A percentile compares a stretch with the other conserved stretches of the same genome.
Conservation (phyloP, 2,113 vertebrate species). For the Thinocorus orbignyianus region DNA sequence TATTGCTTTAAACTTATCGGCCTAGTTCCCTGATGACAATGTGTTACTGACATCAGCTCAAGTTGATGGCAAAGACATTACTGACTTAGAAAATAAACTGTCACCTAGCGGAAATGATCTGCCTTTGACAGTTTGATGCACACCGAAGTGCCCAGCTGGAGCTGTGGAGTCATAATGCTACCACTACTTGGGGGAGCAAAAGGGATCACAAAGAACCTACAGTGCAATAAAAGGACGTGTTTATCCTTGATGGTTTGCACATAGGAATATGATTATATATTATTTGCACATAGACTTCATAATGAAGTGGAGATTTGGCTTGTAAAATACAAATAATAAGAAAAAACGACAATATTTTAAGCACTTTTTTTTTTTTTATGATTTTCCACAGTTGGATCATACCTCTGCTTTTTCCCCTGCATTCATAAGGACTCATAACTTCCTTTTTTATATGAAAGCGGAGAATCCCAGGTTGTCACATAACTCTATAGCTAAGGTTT, state of each 20-base stretch:
- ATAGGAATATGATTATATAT: neutral
- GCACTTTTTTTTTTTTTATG: neutral
- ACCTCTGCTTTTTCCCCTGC: neutral
- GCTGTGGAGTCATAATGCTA: neutral
- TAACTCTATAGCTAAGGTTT: neutral
- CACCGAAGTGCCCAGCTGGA: neutral
- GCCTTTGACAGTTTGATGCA: neutral
- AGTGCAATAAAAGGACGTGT: neutral
- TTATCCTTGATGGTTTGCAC: rapidly evolving
- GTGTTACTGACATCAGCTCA: slow-evolving; percentile 46
- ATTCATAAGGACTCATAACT: neutral
- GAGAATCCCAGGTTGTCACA: neutral
- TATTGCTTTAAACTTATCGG: neutral
- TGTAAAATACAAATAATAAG: neutral
- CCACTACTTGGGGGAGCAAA: neutral
- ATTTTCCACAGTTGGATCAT: neutral
- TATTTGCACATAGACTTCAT: too few relatives aligned
- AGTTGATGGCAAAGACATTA: neutral
- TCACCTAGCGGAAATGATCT: neutral
- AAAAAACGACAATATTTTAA: neutral
- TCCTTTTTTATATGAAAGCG: neutral
- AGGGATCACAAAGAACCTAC: neutral
- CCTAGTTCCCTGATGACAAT: slow-evolving; percentile 13
- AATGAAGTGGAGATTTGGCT: neutral
- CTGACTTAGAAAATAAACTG: neutral